These are phyloP conservation scores for Melipona bicolor DNA, from an alignment of 2,888 invertebrate genomes.

Conservation along the genomic window DNA sequence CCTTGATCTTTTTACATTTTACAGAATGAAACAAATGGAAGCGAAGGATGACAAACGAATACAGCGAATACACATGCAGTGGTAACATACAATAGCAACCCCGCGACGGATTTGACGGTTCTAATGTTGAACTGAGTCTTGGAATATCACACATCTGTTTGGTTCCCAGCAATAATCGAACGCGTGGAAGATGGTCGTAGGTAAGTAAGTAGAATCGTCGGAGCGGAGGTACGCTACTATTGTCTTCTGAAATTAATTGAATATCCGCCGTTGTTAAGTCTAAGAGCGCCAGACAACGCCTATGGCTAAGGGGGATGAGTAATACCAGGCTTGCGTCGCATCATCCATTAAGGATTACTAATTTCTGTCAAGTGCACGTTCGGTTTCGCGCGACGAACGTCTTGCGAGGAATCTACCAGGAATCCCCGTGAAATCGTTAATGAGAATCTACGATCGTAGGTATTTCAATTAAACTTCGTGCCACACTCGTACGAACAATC, in stretches of 20 bases:
- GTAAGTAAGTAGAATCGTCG: slow-evolving; percentile 49
- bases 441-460: slow-evolving; percentile 50
- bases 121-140: neutral
- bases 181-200: slow-evolving; percentile 39
- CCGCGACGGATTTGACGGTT: neutral
- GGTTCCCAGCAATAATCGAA: slow-evolving; percentile 43
- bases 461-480: slow-evolving; percentile 53
- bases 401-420: slow-evolving; percentile 55
- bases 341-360: slow-evolving; percentile 79
- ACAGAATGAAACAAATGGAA: neutral
- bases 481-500: slow-evolving; percentile 47
- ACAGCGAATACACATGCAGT: neutral
- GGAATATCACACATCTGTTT: neutral
- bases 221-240: slow-evolving; percentile 70
- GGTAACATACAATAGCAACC: neutral
- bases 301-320: slow-evolving; percentile 40
- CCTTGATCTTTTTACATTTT: no score
- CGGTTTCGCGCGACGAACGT: slow-evolving; percentile 55
- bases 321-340: slow-evolving; percentile 55
- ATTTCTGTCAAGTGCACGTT: slow-evolving; percentile 76
- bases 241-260: slow-evolving; percentile 81
- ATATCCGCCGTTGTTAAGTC: slow-evolving; percentile 72
- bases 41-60: neutral
- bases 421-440: slow-evolving; percentile 60
- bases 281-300: slow-evolving; percentile 66